Percentiles rank a stretch among this genome's conserved stretches.
Evolutionary conservation across 1,140 invertebrate genomes (phyloP).

Genomic region (Paraescarpia echinospica): DNA sequence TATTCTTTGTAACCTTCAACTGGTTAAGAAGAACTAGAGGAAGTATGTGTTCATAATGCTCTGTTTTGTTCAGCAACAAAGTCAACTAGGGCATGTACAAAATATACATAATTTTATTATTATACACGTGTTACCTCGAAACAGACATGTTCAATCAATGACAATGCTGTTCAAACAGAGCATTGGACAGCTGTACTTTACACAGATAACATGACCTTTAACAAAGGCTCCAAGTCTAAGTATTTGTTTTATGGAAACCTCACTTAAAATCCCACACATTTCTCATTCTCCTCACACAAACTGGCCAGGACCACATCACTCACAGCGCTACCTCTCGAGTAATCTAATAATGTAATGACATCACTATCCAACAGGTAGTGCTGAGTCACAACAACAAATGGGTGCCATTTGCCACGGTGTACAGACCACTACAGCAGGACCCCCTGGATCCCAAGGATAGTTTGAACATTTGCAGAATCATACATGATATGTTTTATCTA

Average conservation of each 20-base stretch:
- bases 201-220: not conserved
- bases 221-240: not conserved
- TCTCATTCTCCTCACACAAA: not conserved
- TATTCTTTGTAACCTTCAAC: not conserved
- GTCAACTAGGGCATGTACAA: not conserved
- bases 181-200: not conserved
- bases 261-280: not conserved
- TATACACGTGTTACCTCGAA: not conserved
- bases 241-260: not conserved
- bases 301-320: too few species aligned
- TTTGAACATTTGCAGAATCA: not conserved
- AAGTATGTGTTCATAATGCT: too few species aligned
- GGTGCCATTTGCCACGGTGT: too few species aligned
- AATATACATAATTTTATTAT: not conserved
- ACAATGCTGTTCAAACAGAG: not conserved
- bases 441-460: too few species aligned
- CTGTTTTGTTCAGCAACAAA: not conserved
- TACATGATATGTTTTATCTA: not conserved
- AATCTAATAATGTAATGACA: too few species aligned
- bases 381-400: too few species aligned
- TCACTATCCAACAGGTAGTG: too few species aligned
- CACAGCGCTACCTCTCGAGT: too few species aligned
- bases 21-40: too few species aligned
- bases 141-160: not conserved
- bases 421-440: too few species aligned